Base-by-base conservation (phyloP, 2,113 vertebrate genomes). In the Saiga tatarica region DNA sequence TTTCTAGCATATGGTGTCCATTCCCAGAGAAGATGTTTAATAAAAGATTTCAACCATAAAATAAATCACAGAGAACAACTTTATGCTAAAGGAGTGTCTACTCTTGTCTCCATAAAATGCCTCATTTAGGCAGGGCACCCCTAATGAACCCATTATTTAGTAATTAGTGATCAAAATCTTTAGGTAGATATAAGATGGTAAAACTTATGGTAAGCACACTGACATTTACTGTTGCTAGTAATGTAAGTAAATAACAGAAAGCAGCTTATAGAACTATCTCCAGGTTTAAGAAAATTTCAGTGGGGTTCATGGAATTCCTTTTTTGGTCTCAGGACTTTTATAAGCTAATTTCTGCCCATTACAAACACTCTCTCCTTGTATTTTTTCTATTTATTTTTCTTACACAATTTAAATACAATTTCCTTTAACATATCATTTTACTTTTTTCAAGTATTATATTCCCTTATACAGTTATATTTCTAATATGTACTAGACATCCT, bases 1-100 rank as follows among this genome's bases (percentile, higher is more conserved):
- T 64, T 85, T 79, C 78, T 36, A 93, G 87, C 47, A 97, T 64
- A 87, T n/a, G 59, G 45, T 87, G 7, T 79, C 81, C 85, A 87
- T 92, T 97, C 87, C 71, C 50, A 97, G 60, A 94, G 36, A 93
- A 95, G 62, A 53, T 94, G 83, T 87, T 96, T 94, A 93, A 81
- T 91, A 94, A 97, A 95, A 91, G 78, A 97, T 84, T 92, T 95
- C 87, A 96, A 96, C 50, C 89, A 85, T 93, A 97, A 95, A 94
- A 86, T 79, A 64, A 26, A 67, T 89, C 76, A 84, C 19, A 59
- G 14, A 96, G 71, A 93, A 15, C 59, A 81, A 74, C 36, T 82
- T 96, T 82, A 89, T 50, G n/a, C 28, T 59, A 84, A 91, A 39
- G 9, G 87, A 55, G 10, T 67, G 39, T 90, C 50, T 93, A 89